phyloP scores from a whole-genome alignment of 2,113 vertebrate genomes.

The Lonchura striata region DNA sequence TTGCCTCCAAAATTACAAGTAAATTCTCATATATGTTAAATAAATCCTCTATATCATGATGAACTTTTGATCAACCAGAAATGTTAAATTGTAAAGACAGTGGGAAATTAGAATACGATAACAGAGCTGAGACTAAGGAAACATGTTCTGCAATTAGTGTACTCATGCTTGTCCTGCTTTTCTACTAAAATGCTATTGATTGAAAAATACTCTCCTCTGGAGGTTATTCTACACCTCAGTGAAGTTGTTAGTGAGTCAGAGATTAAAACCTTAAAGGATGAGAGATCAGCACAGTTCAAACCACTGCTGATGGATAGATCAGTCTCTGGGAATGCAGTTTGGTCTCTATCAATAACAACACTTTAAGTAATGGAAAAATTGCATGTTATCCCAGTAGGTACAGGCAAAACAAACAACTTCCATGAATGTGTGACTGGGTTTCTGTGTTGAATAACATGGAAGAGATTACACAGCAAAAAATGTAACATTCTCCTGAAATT shows the following conservation, averaged over 20 bases:
- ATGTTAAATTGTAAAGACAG: not conserved
- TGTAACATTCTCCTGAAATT: not conserved
- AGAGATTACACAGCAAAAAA: not conserved
- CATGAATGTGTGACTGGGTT: not conserved
- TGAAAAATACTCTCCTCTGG: not conserved
- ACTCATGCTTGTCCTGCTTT: not conserved
- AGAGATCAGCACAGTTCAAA: not conserved
- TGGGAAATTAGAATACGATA: not conserved
- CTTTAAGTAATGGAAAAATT: not conserved
- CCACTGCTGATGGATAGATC: not conserved
- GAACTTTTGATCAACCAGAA: not conserved
- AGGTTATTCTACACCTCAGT: slow-evolving; percentile 3
- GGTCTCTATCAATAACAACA: not conserved
- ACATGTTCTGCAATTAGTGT: not conserved
- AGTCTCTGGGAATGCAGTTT: not conserved
- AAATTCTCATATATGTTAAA: not conserved
- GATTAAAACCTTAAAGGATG: not conserved
- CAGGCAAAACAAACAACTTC: not conserved
- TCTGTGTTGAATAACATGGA: not conserved
- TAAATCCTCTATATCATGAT: not conserved
- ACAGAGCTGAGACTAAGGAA: not conserved
- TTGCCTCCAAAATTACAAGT: not conserved
- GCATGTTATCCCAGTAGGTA: not conserved
- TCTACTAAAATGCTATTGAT: not conserved
- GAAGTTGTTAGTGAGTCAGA: not conserved